phyloP scores from a whole-genome alignment of 2,888 invertebrate genomes.

The Yponomeuta evonymella region DNA sequence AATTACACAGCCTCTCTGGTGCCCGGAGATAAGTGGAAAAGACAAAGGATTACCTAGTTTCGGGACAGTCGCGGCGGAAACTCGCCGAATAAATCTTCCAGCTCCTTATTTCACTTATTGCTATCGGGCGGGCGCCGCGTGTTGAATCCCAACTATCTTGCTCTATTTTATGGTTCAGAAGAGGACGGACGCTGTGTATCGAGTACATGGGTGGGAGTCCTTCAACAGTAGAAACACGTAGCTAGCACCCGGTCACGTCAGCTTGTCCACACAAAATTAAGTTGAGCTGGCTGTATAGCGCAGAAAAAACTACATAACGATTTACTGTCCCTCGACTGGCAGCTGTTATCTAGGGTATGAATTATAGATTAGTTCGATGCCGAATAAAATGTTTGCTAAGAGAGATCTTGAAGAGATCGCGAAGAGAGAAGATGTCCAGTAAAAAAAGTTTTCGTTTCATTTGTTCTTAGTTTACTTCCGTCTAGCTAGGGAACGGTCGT shows the following conservation, averaged over 20 bases:
- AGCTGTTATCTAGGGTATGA: not conserved
- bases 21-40: constrained; percentile 20
- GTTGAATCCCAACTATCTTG: not conserved
- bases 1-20: constrained; percentile 1
- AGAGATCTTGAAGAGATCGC: not conserved
- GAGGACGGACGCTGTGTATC: not conserved
- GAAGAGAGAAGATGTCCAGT: not conserved
- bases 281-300: not conserved
- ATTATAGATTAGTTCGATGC: not conserved
- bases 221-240: constrained; percentile 20
- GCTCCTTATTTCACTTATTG: constrained; percentile 3
- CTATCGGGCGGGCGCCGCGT: not conserved
- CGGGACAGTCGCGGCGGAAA: constrained; percentile 18
- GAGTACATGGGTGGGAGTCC: not conserved
- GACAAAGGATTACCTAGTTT: constrained; percentile 50
- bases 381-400: not conserved
- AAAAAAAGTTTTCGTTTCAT: not conserved
- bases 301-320: not conserved
- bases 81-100: constrained; percentile 1
- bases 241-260: constrained; percentile 29
- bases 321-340: not conserved
- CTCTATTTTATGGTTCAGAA: not conserved
- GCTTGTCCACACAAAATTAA: constrained; percentile 32
- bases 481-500: not conserved
- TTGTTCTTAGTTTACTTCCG: not conserved